phyloP scores from a whole-genome alignment of 2,888 invertebrate species.

The Tortricodes alternella region DNA sequence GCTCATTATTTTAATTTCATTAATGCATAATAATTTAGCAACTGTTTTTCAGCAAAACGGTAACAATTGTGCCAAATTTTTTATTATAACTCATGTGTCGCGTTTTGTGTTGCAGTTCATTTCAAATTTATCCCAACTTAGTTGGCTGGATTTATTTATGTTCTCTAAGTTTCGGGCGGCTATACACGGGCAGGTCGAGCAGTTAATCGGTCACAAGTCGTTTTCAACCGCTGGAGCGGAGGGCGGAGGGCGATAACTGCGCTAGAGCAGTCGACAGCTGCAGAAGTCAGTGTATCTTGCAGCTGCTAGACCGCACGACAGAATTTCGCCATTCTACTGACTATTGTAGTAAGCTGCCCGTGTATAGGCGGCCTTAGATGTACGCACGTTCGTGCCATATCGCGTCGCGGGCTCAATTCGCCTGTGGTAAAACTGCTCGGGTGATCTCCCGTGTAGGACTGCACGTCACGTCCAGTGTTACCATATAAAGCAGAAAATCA shows the following conservation, averaged over 20 bases:
- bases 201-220: no score
- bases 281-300: no score
- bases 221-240: no score
- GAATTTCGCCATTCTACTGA: no score
- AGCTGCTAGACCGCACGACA: no score
- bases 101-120: slow-evolving; percentile 55
- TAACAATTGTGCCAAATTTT: slow-evolving; percentile 62
- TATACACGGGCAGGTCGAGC: no score
- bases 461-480: slow-evolving; percentile 58
- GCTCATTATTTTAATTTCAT: slow-evolving; percentile 23
- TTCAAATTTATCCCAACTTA: slow-evolving; percentile 74
- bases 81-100: slow-evolving; percentile 53
- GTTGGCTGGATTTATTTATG: slow-evolving; percentile 71
- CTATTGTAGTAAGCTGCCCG: no score
- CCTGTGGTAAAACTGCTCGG: slow-evolving; percentile 51
- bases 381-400: slow-evolving; percentile 59
- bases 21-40: slow-evolving; percentile 36
- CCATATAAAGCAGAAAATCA: slow-evolving; percentile 72
- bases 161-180: slow-evolving; percentile 48
- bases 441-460: slow-evolving; percentile 50
- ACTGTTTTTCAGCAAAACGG: slow-evolving; percentile 57
- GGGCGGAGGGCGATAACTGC: no score
- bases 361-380: no score
- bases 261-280: no score
- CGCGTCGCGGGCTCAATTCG: slow-evolving; percentile 44